phyloP scores from a whole-genome alignment of 2,113 vertebrate genomes.

The Megalops atlanticus region DNA sequence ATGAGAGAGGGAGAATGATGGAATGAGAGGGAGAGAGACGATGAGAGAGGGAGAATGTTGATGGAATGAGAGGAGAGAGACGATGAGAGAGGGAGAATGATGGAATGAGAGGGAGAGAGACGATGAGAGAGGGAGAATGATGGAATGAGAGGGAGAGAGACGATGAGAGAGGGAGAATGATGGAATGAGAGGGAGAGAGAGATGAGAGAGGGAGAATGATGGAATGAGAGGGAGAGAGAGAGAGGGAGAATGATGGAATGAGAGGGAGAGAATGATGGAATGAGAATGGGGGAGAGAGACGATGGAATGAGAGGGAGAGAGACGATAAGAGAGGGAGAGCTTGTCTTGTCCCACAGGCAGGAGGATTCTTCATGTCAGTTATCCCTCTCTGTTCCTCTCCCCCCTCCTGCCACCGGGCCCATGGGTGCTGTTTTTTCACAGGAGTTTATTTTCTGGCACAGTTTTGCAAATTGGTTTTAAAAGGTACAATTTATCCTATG shows the following conservation, averaged over 20 bases:
- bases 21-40: neutral
- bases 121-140: constrained; percentile 26
- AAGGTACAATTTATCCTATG: neutral
- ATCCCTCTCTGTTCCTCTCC: neutral
- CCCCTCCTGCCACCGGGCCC: neutral
- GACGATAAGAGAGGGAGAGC: too few species aligned
- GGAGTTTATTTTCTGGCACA: neutral
- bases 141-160: constrained; percentile 16
- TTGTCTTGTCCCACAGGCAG: too few species aligned
- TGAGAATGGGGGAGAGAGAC: too few species aligned
- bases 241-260: neutral
- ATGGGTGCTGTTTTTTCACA: too few species aligned
- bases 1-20: too few species aligned
- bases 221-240: neutral
- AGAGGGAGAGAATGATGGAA: too few species aligned
- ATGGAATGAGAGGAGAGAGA: too few species aligned
- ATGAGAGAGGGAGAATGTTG: neutral
- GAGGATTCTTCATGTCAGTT: neutral
- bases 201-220: neutral
- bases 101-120: too few species aligned
- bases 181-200: constrained; percentile 26
- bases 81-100: too few species aligned
- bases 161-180: constrained; percentile 15
- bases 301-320: too few species aligned
- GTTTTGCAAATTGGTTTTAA: neutral